Conservation (phyloP, 2,888 invertebrate species). For the Drosophila affinis region DNA sequence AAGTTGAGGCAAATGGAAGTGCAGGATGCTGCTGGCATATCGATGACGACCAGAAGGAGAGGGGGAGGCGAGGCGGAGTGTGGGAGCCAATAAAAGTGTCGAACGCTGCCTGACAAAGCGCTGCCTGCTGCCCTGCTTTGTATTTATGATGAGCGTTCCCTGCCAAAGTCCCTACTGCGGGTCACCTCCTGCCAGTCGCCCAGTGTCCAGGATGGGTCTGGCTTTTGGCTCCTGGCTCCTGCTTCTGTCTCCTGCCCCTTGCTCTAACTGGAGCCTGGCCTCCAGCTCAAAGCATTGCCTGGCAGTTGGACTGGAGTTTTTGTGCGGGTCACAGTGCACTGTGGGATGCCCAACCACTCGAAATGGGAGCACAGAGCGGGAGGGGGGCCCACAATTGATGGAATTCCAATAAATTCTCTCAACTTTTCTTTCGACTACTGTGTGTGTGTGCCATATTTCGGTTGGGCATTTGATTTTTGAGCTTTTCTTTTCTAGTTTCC, state of each 20-base stretch:
- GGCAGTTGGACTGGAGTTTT: slow-evolving; percentile 23
- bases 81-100: slow-evolving; percentile 76
- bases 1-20: slow-evolving; percentile 22
- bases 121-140: slow-evolving; percentile 74
- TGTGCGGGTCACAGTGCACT: slow-evolving; percentile 71
- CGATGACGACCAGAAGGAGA: slow-evolving; percentile 50
- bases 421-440: slow-evolving; percentile 27
- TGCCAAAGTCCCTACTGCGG: slow-evolving; percentile 53
- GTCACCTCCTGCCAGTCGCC: slow-evolving; percentile 16
- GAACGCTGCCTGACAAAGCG: slow-evolving; percentile 72
- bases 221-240: slow-evolving; percentile 1
- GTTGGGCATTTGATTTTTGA: slow-evolving; percentile 65
- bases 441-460: slow-evolving; percentile 38
- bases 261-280: no score
- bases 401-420: slow-evolving; percentile 75
- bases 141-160: slow-evolving; percentile 71
- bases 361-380: slow-evolving; percentile 70
- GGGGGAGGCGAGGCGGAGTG: slow-evolving; percentile 6
- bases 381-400: slow-evolving; percentile 71
- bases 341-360: slow-evolving; percentile 69
- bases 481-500: slow-evolving; percentile 23
- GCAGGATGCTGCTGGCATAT: slow-evolving; percentile 67
- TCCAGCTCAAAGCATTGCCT: slow-evolving; percentile 2
- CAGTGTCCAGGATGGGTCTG: neutral
- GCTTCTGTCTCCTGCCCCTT: neutral